These are phyloP conservation scores for Chloroclysta siterata DNA, from an alignment of 2,888 invertebrate species.

Conservation along the genomic window DNA sequence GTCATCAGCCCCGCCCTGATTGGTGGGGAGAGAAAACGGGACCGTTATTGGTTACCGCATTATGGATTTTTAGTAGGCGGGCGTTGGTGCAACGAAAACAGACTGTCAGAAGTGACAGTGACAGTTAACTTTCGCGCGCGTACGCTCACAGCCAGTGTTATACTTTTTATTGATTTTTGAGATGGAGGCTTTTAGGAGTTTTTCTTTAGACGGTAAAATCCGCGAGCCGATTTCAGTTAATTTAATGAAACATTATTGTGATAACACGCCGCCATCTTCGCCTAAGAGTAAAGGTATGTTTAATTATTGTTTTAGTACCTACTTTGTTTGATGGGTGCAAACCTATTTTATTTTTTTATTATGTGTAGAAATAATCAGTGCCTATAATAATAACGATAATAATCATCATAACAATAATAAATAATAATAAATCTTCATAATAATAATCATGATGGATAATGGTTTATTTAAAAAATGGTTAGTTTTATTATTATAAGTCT, in stretches of 20 bases:
- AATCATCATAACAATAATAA: too few species aligned
- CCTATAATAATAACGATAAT: too few species aligned
- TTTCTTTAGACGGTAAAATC: conserved; percentile 55
- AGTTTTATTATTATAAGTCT: too few species aligned
- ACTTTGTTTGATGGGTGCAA: neutral
- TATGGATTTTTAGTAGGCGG: conserved; percentile 78
- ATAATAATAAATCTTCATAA: too few species aligned
- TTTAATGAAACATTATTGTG: conserved; percentile 57
- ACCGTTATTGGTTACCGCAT: conserved; percentile 75
- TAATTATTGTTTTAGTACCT: conserved; percentile 1
- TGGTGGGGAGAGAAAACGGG: conserved; percentile 68
- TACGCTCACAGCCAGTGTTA: conserved; percentile 41
- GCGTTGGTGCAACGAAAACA: conserved; percentile 60
- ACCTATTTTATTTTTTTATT: too few species aligned
- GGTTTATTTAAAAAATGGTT: too few species aligned
- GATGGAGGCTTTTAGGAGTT: conserved; percentile 59
- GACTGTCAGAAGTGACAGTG: conserved; percentile 58
- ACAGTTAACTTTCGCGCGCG: conserved; percentile 69
- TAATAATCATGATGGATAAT: too few species aligned
- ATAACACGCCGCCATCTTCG: conserved; percentile 69
- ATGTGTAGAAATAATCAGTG: too few species aligned
- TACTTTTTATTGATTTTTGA: conserved; percentile 33
- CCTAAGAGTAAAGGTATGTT: conserved; percentile 73
- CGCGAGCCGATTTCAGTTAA: conserved; percentile 61
- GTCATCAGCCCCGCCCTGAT: conserved; percentile 72